These are phyloP conservation scores for Leistus spinibarbis DNA, from an alignment of 2,888 invertebrate genomes.

Conservation along the genomic window DNA sequence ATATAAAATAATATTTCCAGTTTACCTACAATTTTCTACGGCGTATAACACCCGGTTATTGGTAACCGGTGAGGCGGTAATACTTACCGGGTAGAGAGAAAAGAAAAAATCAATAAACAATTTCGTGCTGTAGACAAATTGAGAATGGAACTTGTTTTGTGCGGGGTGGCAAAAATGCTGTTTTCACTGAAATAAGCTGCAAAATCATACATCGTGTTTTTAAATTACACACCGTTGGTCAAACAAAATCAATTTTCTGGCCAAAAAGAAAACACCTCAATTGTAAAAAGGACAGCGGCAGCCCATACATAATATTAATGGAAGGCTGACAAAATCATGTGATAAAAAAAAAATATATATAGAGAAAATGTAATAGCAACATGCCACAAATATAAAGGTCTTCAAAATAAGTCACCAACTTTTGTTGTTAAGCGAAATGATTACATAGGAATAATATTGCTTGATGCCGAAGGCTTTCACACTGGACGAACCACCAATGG, in stretches of 20 bases:
- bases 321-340: neutral
- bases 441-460: too few species aligned
- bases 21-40: neutral
- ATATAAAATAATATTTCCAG: neutral
- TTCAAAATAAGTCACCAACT: too few species aligned
- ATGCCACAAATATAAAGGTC: too few species aligned
- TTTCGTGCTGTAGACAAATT: neutral
- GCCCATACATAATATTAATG: neutral
- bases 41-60: neutral
- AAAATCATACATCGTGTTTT: neutral
- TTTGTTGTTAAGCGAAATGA: too few species aligned
- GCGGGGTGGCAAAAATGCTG: neutral
- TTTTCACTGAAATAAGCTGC: neutral
- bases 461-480: too few species aligned
- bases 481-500: neutral
- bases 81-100: neutral
- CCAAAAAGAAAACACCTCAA: neutral
- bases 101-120: neutral
- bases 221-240: neutral
- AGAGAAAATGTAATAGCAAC: neutral
- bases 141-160: neutral
- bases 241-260: neutral
- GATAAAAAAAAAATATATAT: too few species aligned
- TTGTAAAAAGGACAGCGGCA: neutral
- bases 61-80: neutral